Base-by-base conservation (phyloP, 2,888 invertebrate species). In the Parelbella ahira region DNA sequence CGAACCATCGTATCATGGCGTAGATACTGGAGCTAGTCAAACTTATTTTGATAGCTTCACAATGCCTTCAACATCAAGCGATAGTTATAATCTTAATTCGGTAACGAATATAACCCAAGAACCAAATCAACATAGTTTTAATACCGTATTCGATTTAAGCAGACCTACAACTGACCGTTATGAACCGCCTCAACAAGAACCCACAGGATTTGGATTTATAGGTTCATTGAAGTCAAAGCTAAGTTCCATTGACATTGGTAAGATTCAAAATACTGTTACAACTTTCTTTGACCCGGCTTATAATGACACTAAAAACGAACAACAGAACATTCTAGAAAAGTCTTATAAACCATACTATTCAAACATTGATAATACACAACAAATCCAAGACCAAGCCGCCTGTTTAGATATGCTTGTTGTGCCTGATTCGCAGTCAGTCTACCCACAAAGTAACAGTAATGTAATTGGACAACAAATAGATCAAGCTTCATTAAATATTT, bases 181-280 rank as follows among this genome's bases (percentile, higher is more conserved):
- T 45, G 72, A 75, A 47, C 49, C 59, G 21, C 54, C 63, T 0
- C 66, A 61, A 32, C 61, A 68, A 34, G 81, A 81, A 49, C 42
- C 65, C 0, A 72, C 58, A 64, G 70, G 75, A 2, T 81, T 82
- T 42, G 86, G 83, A 25, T 70, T 87, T 6, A 79, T 87, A 34
- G 86, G 86, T 10, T 84, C 86, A 4, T 60, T 87, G n/a, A 87
- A 86, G 62, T 84, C 86, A 18, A 87, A 86, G 50, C 63, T 87
- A 0, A 74, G 76, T 47, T 68, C 78, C 3, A 60, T 88, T 29
- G 84, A 84, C 58, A 82, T 88, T 5, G 83, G 83, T 60, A 88
- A 82, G 54, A 73, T 88, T 24, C 87, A 87, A 58, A 81, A 68
- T 54, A 80, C 65, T 2, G 84, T 88, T 1, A 84, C 87, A 0